Conservation (phyloP, 1,140 invertebrate genomes). For the Hermetia illucens region DNA sequence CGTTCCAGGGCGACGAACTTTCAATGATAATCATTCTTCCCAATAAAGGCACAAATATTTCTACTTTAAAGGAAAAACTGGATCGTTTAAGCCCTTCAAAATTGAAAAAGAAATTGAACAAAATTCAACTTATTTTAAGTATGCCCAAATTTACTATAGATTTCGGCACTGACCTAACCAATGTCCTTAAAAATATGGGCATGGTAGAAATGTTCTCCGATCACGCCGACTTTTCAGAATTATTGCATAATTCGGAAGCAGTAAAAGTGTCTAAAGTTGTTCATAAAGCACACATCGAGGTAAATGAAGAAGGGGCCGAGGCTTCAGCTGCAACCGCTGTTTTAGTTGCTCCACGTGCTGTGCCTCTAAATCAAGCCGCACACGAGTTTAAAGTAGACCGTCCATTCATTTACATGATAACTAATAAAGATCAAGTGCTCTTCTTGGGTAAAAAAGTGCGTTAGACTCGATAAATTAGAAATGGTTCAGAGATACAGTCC, state of each 20-base stretch:
- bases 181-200: constrained; percentile 34
- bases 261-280: constrained; percentile 31
- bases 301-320: constrained; percentile 39
- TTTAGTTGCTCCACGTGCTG: not conserved
- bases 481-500: too few relatives aligned
- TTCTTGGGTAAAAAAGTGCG: too few relatives aligned
- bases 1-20: not conserved
- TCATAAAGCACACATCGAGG: constrained; percentile 38
- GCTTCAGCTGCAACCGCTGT: constrained; percentile 32
- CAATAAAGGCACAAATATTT: not conserved
- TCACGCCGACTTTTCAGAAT: constrained; percentile 38
- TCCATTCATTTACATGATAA: too few relatives aligned
- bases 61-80: not conserved
- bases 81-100: constrained; percentile 12
- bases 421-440: too few relatives aligned
- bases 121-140: constrained; percentile 28
- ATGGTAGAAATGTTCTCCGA: constrained; percentile 36
- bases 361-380: too few relatives aligned
- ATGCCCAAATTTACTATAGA: constrained; percentile 45
- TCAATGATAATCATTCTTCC: constrained; percentile 2
- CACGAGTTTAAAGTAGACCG: too few relatives aligned
- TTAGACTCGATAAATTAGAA: too few relatives aligned
- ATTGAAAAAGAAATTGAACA: constrained; percentile 12
- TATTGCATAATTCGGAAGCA: constrained; percentile 25
- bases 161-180: constrained; percentile 30